phyloP scores from a whole-genome alignment of 1,140 invertebrate species.

The Euura lappo region DNA sequence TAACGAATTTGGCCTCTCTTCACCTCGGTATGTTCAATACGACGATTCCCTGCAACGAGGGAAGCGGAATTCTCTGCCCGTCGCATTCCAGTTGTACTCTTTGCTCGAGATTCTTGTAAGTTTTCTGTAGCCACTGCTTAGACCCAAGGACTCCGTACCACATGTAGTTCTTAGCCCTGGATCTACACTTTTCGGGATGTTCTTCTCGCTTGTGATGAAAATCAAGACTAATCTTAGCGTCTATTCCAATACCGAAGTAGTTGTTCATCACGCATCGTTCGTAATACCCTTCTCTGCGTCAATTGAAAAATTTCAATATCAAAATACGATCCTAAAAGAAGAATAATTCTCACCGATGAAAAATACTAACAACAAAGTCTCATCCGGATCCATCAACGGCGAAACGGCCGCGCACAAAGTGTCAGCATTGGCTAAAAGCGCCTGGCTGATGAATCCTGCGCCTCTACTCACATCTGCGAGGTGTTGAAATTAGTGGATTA shows the following conservation, averaged over 20 bases:
- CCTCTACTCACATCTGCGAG: conserved; percentile 67
- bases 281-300: conserved; percentile 82
- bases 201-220: conserved; percentile 98
- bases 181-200: conserved; percentile 96
- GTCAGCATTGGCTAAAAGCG: conserved; percentile 94
- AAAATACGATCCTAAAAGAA: not conserved
- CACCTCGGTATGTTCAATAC: conserved; percentile 95
- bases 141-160: conserved; percentile 96
- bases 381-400: conserved; percentile 90
- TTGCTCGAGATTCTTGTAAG: conserved; percentile 96
- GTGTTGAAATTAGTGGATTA: conserved; percentile 18
- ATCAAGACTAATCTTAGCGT: conserved; percentile 97
- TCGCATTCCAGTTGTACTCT: conserved; percentile 92
- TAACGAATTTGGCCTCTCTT: conserved; percentile 6
- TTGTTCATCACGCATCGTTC: conserved; percentile 99
- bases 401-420: conserved; percentile 93
- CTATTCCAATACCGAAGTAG: conserved; percentile 98
- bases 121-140: conserved; percentile 88
- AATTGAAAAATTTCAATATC: not conserved
- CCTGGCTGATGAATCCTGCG: conserved; percentile 86
- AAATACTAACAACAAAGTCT: conserved; percentile 74
- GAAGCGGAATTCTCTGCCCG: conserved; percentile 88
- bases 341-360: not conserved
- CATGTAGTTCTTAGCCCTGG: conserved; percentile 95
- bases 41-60: conserved; percentile 94